These are phyloP conservation scores for Trichosurus vulpecula DNA, from an alignment of 2,797 vertebrate genomes.

Conservation along the genomic window DNA sequence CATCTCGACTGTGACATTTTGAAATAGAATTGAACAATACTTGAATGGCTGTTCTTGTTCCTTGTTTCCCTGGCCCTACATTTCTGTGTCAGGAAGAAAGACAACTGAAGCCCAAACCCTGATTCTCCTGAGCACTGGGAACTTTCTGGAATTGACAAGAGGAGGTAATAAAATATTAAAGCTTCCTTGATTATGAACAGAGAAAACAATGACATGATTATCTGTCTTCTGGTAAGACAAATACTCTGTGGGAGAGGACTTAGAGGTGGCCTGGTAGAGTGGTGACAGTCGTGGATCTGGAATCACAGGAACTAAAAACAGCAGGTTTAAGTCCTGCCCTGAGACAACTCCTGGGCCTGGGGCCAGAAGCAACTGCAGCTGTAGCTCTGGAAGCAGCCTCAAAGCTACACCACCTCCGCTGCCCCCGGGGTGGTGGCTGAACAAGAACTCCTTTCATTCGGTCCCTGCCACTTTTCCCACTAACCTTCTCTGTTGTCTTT, in stretches of 20 bases:
- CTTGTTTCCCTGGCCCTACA: not conserved
- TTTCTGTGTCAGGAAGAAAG: not conserved
- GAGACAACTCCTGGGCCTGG: too few species aligned
- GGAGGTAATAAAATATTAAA: not conserved
- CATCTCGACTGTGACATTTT: not conserved
- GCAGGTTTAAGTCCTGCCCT: not conserved
- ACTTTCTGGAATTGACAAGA: not conserved
- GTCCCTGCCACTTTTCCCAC: too few species aligned
- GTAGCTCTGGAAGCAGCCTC: too few species aligned
- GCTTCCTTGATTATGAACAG: not conserved
- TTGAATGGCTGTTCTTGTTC: not conserved
- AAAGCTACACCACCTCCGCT: too few species aligned
- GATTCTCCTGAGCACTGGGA: not conserved
- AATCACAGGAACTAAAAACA: not conserved
- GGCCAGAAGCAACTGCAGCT: too few species aligned
- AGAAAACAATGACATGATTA: not conserved
- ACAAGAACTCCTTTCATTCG: too few species aligned
- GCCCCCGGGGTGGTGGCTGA: too few species aligned
- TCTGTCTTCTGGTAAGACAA: not conserved
- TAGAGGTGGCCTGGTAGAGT: not conserved
- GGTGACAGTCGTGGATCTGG: not conserved
- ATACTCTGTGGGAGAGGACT: not conserved
- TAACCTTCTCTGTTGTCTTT: too few species aligned
- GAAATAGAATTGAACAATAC: not conserved
- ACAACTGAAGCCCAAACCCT: not conserved